A percentile compares a stretch with the other conserved stretches of the same genome.
Conservation (phyloP, 2,888 invertebrate genomes). For the Liopterus haemorrhoidalis region DNA sequence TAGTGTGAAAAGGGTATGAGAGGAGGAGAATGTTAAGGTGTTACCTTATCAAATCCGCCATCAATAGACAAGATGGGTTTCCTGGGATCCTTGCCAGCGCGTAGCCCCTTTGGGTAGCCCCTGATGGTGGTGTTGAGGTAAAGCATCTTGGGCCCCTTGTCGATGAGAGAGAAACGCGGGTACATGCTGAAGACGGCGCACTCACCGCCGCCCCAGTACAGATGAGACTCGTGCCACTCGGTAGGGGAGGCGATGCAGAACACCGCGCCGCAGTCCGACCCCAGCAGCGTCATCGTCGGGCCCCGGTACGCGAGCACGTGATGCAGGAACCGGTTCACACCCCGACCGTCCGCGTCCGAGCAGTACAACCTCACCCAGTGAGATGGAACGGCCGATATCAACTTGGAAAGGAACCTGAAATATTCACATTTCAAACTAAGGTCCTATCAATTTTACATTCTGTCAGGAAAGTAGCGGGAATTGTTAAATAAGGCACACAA, state of each 20-base stretch:
- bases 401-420: slow-evolving; percentile 60
- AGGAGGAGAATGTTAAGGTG: no score
- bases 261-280: slow-evolving; percentile 54
- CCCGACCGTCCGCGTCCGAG: slow-evolving; percentile 79
- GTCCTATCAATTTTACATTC: no score
- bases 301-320: slow-evolving; percentile 77
- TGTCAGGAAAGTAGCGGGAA: slow-evolving; percentile 37
- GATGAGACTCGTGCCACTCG: slow-evolving; percentile 83
- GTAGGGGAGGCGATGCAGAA: slow-evolving; percentile 70
- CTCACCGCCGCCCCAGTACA: slow-evolving; percentile 79
- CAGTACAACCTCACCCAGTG: slow-evolving; percentile 84
- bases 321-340: slow-evolving; percentile 80
- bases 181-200: slow-evolving; percentile 68
- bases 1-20: no score
- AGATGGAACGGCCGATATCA: slow-evolving; percentile 62
- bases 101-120: slow-evolving; percentile 77
- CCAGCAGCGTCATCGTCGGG: slow-evolving; percentile 58
- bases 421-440: no score
- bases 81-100: slow-evolving; percentile 75
- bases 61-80: slow-evolving; percentile 68
- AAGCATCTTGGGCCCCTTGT: slow-evolving; percentile 67
- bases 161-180: slow-evolving; percentile 54
- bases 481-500: no score
- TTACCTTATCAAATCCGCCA: slow-evolving; percentile 62
- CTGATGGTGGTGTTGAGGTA: slow-evolving; percentile 79